phyloP scores from a whole-genome alignment of 1,140 invertebrate species.

The Reticulitermes speratus region DNA sequence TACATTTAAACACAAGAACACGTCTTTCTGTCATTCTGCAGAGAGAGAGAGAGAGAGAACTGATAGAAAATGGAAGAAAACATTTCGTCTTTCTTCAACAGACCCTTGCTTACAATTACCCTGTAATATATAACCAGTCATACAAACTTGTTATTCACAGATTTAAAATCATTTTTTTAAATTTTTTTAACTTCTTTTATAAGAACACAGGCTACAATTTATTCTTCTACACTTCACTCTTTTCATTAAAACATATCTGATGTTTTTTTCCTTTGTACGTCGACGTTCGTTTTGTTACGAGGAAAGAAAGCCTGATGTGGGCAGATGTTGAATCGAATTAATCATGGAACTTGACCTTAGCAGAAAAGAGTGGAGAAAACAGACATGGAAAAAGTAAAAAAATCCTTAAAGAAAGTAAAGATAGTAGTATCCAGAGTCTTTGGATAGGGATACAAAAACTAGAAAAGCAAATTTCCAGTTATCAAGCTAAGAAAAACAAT shows the following conservation, averaged over 20 bases:
- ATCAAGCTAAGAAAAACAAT: no score
- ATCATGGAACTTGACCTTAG: background rate
- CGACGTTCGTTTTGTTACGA: background rate
- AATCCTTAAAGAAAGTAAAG: background rate
- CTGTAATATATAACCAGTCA: background rate
- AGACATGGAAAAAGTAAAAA: background rate
- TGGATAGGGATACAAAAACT: no score
- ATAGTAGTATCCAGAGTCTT: background rate
- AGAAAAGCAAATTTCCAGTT: no score
- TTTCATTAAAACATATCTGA: background rate
- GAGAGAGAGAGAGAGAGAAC: background rate
- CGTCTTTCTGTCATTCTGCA: background rate
- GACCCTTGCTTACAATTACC: background rate
- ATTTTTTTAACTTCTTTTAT: background rate
- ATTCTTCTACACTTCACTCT: background rate
- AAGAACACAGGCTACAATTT: background rate
- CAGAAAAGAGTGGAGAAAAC: background rate
- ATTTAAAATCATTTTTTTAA: background rate
- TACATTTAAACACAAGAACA: background rate
- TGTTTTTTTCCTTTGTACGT: background rate
- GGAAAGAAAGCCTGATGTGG: background rate
- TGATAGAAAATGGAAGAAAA: background rate
- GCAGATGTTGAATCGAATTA: background rate
- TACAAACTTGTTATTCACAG: slow-evolving; percentile 8
- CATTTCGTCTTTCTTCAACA: background rate